Percentiles rank a stretch among this genome's conserved stretches.
Evolutionary conservation across 2,113 vertebrate genomes (phyloP).

Genomic region (Glaucidium brasilianum): DNA sequence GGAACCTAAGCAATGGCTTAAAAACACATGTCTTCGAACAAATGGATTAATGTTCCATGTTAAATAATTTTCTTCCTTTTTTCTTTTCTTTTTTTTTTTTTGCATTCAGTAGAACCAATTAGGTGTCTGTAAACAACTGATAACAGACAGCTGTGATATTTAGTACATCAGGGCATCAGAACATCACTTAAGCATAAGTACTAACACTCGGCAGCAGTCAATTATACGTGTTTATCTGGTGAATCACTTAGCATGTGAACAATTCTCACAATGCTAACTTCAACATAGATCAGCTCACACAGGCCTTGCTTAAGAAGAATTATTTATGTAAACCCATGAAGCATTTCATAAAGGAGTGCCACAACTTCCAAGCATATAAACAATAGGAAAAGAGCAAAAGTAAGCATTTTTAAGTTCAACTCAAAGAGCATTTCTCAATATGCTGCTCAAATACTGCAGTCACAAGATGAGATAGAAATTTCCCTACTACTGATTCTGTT

Average conservation of each 20-base stretch:
- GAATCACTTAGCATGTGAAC: neutral
- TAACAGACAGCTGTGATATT: neutral
- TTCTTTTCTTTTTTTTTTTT: neutral
- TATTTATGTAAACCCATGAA: neutral
- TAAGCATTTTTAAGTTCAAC: neutral
- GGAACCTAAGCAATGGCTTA: neutral
- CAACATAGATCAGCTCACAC: neutral
- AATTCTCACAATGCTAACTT: neutral
- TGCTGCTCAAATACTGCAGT: neutral
- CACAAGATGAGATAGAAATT: neutral
- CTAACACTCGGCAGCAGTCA: neutral
- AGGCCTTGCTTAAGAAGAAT: neutral
- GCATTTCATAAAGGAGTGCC: neutral
- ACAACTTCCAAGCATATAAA: neutral
- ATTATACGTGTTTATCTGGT: neutral
- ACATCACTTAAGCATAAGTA: neutral
- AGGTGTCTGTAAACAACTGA: neutral
- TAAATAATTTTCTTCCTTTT: neutral
- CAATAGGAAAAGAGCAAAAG: neutral
- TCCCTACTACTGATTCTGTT: neutral
- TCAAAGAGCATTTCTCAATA: neutral
- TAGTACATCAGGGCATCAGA: neutral
- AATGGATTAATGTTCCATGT: neutral
- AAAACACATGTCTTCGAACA: neutral
- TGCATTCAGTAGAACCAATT: neutral